Evolutionary conservation across 2,797 vertebrate species (phyloP).

Genomic region (Darevskia mixta): DNA sequence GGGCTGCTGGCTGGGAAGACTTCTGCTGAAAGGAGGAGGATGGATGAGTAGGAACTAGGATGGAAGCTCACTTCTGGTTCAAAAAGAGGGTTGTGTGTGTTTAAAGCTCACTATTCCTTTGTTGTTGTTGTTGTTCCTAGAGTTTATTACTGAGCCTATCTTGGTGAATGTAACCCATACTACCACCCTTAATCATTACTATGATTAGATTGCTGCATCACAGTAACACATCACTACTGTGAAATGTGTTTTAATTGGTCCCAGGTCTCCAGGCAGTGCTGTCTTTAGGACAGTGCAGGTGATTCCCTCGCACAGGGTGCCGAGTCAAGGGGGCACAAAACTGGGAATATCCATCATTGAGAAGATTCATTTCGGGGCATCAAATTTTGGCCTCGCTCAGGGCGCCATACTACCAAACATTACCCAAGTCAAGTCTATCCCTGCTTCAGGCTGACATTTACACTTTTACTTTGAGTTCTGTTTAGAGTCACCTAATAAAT

Average conservation of each 20-base stretch:
- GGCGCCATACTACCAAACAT: too few relatives aligned
- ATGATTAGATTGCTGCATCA: neutral
- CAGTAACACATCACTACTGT: neutral
- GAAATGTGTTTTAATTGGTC: neutral
- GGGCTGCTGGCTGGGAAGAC: neutral
- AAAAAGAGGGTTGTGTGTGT: too few relatives aligned
- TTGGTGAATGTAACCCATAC: neutral
- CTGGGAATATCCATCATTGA: too few relatives aligned
- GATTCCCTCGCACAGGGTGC: too few relatives aligned
- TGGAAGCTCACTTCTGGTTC: neutral
- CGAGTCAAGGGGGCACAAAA: too few relatives aligned
- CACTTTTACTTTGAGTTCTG: neutral
- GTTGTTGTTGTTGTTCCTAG: too few relatives aligned
- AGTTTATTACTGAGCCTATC: neutral
- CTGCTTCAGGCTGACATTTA: neutral
- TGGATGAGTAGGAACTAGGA: neutral
- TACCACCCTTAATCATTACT: neutral
- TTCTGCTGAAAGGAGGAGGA: neutral
- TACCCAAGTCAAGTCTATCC: too few relatives aligned
- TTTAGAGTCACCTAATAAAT: neutral
- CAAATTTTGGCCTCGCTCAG: too few relatives aligned
- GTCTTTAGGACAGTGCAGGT: too few relatives aligned
- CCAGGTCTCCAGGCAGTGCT: neutral
- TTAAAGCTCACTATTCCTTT: too few relatives aligned
- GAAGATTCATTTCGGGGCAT: too few relatives aligned